Percentiles rank a stretch among this genome's conserved stretches.
phyloP scores from a whole-genome alignment of 2,113 vertebrate species.

The Pungitius pungitius region DNA sequence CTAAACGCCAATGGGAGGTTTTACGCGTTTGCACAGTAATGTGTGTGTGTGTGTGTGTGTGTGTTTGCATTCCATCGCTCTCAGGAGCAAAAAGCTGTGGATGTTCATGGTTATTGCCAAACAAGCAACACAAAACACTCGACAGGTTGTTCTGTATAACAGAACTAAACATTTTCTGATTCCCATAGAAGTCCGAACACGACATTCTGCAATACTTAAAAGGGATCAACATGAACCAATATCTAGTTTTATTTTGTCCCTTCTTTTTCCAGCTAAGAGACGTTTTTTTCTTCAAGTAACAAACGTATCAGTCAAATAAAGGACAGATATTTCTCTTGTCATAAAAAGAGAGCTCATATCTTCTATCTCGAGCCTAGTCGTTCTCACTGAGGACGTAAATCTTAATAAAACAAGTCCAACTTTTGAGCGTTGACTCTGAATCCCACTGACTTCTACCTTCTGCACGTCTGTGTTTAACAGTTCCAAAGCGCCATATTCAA shows the following conservation, averaged over 20 bases:
- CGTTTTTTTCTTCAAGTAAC: background rate
- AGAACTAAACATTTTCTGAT: background rate
- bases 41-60: slow-evolving; percentile 18
- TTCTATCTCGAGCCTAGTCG: background rate
- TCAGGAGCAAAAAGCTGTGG: slow-evolving; percentile 7
- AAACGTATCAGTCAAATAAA: background rate
- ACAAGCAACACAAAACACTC: slow-evolving; percentile 8
- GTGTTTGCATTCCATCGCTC: slow-evolving; percentile 37
- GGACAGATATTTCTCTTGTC: background rate
- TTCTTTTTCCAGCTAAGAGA: background rate
- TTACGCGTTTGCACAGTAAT: slow-evolving; percentile 23
- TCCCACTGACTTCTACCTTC: background rate
- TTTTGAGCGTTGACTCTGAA: background rate
- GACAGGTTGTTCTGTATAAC: background rate
- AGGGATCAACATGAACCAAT: background rate
- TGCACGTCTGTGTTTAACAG: background rate
- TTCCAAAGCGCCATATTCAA: background rate
- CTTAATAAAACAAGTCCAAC: background rate
- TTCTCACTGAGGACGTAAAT: background rate
- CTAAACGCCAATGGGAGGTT: slow-evolving; percentile 5
- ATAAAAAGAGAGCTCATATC: background rate
- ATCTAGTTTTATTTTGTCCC: background rate
- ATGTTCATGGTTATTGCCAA: slow-evolving; percentile 21
- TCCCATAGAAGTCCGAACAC: background rate
- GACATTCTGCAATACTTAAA: no score